A percentile compares a stretch with the other conserved stretches of the same genome.
Conservation (phyloP, 2,113 vertebrate genomes). For the Andinoacara biseriatus region DNA sequence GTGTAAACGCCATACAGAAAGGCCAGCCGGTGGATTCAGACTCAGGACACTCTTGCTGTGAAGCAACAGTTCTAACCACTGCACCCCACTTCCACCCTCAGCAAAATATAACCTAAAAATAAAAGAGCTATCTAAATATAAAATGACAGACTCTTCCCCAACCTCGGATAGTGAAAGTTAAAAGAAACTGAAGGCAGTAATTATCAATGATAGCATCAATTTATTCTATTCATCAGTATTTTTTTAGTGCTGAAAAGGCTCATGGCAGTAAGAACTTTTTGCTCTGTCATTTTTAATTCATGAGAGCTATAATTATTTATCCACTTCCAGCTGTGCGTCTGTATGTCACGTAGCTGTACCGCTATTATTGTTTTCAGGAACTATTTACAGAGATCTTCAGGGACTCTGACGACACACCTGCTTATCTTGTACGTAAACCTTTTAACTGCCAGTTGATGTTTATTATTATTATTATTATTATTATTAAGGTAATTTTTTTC, state of each 20-base stretch:
- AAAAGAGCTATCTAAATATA: neutral
- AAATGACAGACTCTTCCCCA: neutral
- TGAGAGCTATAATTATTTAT: conserved; percentile 59
- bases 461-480: neutral
- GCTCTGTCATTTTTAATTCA: conserved; percentile 65
- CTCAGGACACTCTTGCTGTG: neutral
- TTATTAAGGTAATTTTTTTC: neutral
- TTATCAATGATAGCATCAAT: conserved; percentile 32
- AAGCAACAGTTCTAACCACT: neutral
- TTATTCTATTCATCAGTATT: conserved; percentile 28
- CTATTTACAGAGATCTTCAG: conserved; percentile 42
- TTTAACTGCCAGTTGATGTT: neutral
- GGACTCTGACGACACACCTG: conserved; percentile 39
- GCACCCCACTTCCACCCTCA: neutral
- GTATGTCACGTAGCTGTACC: conserved; percentile 2
- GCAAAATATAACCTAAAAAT: neutral
- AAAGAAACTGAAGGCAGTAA: neutral
- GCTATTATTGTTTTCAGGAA: conserved; percentile 29
- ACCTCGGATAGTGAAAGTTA: neutral
- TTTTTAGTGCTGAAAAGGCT: conserved; percentile 41
- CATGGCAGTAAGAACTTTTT: conserved; percentile 49
- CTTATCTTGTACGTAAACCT: neutral
- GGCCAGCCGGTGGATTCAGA: too few relatives aligned
- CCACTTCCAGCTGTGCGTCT: conserved; percentile 28
- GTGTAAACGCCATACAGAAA: too few relatives aligned